phyloP scores from a whole-genome alignment of 2,888 invertebrate genomes.

The Mantis religiosa region DNA sequence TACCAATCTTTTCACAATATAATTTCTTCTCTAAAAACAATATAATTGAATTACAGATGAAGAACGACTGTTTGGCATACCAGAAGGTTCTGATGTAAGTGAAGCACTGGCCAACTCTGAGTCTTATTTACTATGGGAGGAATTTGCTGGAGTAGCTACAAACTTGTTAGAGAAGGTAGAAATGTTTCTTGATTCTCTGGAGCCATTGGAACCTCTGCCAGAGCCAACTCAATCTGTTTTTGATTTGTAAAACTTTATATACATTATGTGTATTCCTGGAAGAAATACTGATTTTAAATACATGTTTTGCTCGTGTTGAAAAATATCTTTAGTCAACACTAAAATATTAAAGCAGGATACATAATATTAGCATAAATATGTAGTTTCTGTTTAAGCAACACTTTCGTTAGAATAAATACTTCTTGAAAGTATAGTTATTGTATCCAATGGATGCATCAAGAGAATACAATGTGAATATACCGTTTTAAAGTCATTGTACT shows the following conservation, averaged over 20 bases:
- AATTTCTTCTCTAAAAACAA: slow-evolving; percentile 6
- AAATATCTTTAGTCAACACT: neutral
- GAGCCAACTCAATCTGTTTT: neutral
- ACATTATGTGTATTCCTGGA: neutral
- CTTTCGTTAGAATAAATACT: neutral
- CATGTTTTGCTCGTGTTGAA: neutral
- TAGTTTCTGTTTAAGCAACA: neutral
- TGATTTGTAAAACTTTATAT: neutral
- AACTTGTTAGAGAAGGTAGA: slow-evolving; percentile 65
- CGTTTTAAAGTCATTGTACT: neutral
- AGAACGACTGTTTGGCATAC: slow-evolving; percentile 52
- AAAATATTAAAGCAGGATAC: neutral
- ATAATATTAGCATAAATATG: neutral
- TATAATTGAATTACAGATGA: slow-evolving; percentile 47
- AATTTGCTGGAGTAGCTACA: slow-evolving; percentile 68
- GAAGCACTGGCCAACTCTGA: slow-evolving; percentile 46
- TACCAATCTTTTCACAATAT: neutral
- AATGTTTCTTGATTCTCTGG: slow-evolving; percentile 31
- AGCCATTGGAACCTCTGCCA: slow-evolving; percentile 12
- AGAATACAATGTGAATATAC: neutral
- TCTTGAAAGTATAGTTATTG: neutral
- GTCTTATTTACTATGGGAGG: slow-evolving; percentile 61
- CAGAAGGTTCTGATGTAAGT: slow-evolving; percentile 44
- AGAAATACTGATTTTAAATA: neutral
- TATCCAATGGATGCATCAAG: neutral